phyloP scores from a whole-genome alignment of 2,888 invertebrate species.

The Chrysina gloriosa region DNA sequence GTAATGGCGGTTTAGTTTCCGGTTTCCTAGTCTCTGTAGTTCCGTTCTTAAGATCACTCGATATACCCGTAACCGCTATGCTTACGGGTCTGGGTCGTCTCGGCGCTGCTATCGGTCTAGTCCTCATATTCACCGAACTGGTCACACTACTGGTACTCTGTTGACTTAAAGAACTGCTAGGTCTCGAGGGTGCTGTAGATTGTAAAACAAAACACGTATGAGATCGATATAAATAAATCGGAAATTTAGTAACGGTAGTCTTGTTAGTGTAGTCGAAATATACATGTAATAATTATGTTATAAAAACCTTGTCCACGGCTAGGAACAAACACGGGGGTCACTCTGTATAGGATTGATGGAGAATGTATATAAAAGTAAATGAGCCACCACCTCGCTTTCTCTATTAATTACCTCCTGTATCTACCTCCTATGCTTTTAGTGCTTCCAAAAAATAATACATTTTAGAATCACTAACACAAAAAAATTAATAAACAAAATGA shows the following conservation, averaged over 20 bases:
- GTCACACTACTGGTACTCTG: conserved; percentile 73
- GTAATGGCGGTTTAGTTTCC: conserved; percentile 67
- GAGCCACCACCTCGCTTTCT: conserved; percentile 51
- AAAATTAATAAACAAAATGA: conserved; percentile 4
- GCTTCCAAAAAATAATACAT: too few relatives aligned
- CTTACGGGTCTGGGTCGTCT: conserved; percentile 83
- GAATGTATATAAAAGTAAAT: conserved; percentile 39
- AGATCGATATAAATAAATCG: neutral
- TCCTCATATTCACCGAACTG: conserved; percentile 69
- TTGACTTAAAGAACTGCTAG: conserved; percentile 87
- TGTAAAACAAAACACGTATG: neutral
- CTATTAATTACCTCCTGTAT: conserved; percentile 22
- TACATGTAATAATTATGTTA: conserved; percentile 10
- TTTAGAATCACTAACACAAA: too few relatives aligned
- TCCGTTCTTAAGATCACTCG: conserved; percentile 60
- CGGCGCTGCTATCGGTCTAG: conserved; percentile 72
- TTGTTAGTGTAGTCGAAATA: conserved; percentile 26
- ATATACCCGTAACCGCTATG: conserved; percentile 87
- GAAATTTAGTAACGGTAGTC: neutral
- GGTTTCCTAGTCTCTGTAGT: conserved; percentile 54
- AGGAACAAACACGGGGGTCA: conserved; percentile 17
- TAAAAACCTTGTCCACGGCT: conserved; percentile 22
- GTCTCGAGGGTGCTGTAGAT: conserved; percentile 77
- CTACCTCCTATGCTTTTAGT: too few relatives aligned
- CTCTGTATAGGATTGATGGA: conserved; percentile 42